A percentile compares a stretch with the other conserved stretches of the same genome.
These are phyloP conservation scores for Cliona cf. orientalis DNA, from an alignment of 37 sponge, comb jelly and placozoan species.

Conservation along the genomic window DNA sequence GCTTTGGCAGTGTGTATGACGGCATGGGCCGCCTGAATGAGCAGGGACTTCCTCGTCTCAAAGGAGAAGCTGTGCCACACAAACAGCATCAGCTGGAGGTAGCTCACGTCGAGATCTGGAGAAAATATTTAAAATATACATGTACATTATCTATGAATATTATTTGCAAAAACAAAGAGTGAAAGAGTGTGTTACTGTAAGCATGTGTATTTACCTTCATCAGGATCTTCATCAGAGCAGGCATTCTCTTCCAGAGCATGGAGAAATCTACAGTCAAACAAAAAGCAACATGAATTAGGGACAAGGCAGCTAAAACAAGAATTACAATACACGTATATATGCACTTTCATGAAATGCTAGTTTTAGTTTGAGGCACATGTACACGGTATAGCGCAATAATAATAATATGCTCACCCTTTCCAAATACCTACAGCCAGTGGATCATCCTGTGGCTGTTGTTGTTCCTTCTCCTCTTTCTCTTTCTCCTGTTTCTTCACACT, in stretches of 20 bases:
- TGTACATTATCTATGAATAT: neutral
- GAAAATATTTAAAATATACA: neutral
- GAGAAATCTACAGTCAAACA: slow-evolving; percentile 70
- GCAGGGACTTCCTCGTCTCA: slow-evolving; percentile 29
- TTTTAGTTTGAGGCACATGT: neutral
- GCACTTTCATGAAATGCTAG: too few species aligned
- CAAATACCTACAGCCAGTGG: slow-evolving; percentile 66
- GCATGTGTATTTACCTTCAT: slow-evolving; percentile 47
- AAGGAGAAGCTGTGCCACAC: slow-evolving; percentile 75
- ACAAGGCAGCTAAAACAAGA: neutral
- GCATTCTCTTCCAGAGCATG: slow-evolving; percentile 63
- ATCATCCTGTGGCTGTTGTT: slow-evolving; percentile 42
- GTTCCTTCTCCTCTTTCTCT: too few species aligned
- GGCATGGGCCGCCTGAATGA: slow-evolving; percentile 50
- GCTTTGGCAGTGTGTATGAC: slow-evolving; percentile 57
- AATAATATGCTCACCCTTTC: slow-evolving; percentile 63
- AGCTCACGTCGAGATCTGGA: slow-evolving; percentile 62
- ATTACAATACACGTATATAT: neutral
- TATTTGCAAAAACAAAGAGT: neutral
- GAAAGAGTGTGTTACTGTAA: neutral
- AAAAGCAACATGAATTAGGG: neutral
- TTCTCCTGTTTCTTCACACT: too few species aligned
- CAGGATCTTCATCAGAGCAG: slow-evolving; percentile 50
- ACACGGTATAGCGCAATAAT: too few species aligned
- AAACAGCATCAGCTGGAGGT: slow-evolving; percentile 68